Evolutionary conservation across 2,113 vertebrate species (phyloP), one percentile per base, ranked within the genome.

Genomic region (Cygnus atratus): DNA sequence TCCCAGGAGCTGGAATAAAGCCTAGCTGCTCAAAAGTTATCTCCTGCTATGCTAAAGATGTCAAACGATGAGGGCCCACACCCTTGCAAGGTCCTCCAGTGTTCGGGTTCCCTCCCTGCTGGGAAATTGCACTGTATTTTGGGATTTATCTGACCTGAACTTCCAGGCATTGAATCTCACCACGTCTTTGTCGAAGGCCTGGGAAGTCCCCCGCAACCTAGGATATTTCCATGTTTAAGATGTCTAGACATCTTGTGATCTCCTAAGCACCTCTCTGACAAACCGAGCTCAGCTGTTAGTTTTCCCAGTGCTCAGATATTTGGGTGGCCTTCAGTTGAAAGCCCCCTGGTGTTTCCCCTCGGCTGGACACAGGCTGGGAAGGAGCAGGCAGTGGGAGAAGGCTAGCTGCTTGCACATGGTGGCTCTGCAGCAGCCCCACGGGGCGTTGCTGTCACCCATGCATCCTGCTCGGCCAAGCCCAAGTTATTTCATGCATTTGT

Each of bases 71-170:
- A 71, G 79, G 24, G 68, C 74, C 75, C 94, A 85, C 85, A 65
- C 85, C 93, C 94, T 84, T 2, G 3, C 4, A 10, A 87, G 66
- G 29, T 95, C 62, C 66, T 62, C 21, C 84, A 76, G 77, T 39
- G 33, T 35, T 50, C 1, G 0, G 22, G 17, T 80, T 80, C 86
- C 76, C 84, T 87, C 77, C 58, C 71, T 88, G 89, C 54, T 87
- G 78, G 77, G 77, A 95, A 93, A 62, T 11, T 3, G 26, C 26
- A 0, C 58, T n/a, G 1, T 71, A 39, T 62, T 94, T 87, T 48
- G 71, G 81, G 89, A 73, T 92, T 95, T 95, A 87, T 94, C 94
- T 94, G 91, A 92, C 93, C 91, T 68, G 84, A 66, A 77, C 81
- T 96, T 95, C 95, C 94, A 95, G 95, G 88, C 73, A 95, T 84